Percentiles rank a stretch among this genome's conserved stretches.
Conservation (phyloP, 2,113 vertebrate genomes). For the Puffinus mauretanicus region DNA sequence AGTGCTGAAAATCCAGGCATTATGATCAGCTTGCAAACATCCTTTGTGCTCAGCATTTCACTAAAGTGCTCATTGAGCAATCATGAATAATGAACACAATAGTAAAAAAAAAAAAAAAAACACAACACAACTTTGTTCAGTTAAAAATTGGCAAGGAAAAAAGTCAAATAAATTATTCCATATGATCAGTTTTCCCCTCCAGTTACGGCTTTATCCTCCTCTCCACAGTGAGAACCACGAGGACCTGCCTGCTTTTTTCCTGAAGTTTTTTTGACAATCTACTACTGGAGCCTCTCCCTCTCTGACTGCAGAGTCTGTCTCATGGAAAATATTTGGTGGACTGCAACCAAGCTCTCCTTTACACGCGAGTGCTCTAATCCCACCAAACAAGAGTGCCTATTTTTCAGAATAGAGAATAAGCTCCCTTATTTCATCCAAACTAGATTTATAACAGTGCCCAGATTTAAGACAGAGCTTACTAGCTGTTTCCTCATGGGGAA, state of each 20-base stretch:
- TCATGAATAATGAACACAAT: constrained; percentile 45
- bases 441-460: not conserved
- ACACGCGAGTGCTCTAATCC: not conserved
- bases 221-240: not conserved
- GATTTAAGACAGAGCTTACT: not conserved
- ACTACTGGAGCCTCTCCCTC: not conserved
- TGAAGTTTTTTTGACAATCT: not conserved
- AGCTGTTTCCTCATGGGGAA: constrained; percentile 6
- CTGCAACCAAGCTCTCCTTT: not conserved
- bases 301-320: not conserved
- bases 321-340: not conserved
- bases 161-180: constrained; percentile 58
- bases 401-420: constrained; percentile 39
- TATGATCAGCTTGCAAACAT: constrained; percentile 37
- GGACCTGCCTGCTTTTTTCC: not conserved
- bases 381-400: not conserved
- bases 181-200: constrained; percentile 34
- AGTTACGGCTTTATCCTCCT: constrained; percentile 17
- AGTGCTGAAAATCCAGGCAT: constrained; percentile 42
- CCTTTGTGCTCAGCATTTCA: constrained; percentile 15
- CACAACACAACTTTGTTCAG: not conserved
- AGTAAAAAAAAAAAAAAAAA: not conserved
- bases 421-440: constrained; percentile 21
- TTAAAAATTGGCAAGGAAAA: constrained; percentile 38
- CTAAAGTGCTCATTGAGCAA: constrained; percentile 25